phyloP scores from a whole-genome alignment of 2,797 vertebrate genomes.

The Mus caroli region DNA sequence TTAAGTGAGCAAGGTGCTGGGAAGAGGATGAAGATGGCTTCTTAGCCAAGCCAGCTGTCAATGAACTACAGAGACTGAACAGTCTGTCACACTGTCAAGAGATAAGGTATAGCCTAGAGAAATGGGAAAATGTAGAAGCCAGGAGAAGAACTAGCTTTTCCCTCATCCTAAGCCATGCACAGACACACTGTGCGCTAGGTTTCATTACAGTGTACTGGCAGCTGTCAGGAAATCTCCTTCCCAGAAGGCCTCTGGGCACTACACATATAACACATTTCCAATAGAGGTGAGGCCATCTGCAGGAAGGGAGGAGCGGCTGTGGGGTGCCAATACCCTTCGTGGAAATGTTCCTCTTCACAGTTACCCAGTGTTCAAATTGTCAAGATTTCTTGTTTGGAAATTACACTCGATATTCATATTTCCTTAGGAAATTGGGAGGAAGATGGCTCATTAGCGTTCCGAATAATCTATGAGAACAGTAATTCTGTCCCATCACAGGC shows the following conservation, averaged over 20 bases:
- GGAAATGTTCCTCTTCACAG: conserved; percentile 40
- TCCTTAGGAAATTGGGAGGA: conserved; percentile 39
- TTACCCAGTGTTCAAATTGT: conserved; percentile 33
- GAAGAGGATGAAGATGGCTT: not conserved
- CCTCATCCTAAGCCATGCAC: not conserved
- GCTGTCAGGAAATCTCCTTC: not conserved
- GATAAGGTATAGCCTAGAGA: not conserved
- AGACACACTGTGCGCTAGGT: too few species aligned
- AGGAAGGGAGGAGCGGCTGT: not conserved
- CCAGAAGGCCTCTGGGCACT: not conserved
- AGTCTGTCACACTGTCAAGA: not conserved
- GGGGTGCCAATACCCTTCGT: not conserved
- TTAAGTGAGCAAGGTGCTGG: not conserved
- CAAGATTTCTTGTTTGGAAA: conserved; percentile 64
- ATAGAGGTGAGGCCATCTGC: not conserved
- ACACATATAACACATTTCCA: not conserved
- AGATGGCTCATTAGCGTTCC: conserved; percentile 43
- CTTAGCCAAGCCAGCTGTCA: not conserved
- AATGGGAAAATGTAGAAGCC: not conserved
- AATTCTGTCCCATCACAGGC: conserved; percentile 30
- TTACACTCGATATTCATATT: conserved; percentile 57
- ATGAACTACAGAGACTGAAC: not conserved
- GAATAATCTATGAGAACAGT: conserved; percentile 40
- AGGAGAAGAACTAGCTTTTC: conserved; percentile 18
- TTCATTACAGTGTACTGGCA: not conserved